Conservation (phyloP, 2,113 vertebrate genomes). For the Sialia sialis region DNA sequence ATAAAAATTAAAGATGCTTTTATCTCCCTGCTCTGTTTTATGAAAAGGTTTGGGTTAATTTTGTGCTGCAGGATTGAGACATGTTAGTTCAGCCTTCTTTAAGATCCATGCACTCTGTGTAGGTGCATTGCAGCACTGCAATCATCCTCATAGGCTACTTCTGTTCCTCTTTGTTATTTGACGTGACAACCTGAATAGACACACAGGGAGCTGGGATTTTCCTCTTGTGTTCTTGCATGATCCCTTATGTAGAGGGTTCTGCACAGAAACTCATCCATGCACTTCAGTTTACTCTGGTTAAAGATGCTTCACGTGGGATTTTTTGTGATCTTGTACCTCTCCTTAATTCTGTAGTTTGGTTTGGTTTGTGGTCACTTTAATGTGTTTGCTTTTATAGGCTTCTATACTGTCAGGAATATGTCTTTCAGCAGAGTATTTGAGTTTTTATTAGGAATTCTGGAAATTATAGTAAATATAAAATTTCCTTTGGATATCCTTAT, state of each 20-base stretch:
- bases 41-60: too few species aligned
- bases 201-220: not conserved
- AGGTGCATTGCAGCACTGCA: not conserved
- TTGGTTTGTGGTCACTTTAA: too few species aligned
- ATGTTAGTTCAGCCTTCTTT: not conserved
- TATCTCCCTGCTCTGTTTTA: not conserved
- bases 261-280: not conserved
- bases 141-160: not conserved
- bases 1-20: not conserved
- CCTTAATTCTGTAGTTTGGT: not conserved
- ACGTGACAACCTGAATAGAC: accelerated
- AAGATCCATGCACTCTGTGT: too few species aligned
- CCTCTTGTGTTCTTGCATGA: not conserved
- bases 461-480: not conserved
- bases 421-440: not conserved
- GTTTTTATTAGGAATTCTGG: not conserved
- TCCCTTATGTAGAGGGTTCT: not conserved
- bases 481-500: not conserved
- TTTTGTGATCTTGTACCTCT: not conserved
- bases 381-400: not conserved
- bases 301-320: not conserved
- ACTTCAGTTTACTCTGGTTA: not conserved
- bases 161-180: not conserved
- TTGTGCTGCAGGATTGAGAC: not conserved
- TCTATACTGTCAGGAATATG: not conserved